A percentile compares a stretch with the other conserved stretches of the same genome.
Evolutionary conservation across 1,140 invertebrate species (phyloP).

Genomic region (Ditylenchus dipsaci): DNA sequence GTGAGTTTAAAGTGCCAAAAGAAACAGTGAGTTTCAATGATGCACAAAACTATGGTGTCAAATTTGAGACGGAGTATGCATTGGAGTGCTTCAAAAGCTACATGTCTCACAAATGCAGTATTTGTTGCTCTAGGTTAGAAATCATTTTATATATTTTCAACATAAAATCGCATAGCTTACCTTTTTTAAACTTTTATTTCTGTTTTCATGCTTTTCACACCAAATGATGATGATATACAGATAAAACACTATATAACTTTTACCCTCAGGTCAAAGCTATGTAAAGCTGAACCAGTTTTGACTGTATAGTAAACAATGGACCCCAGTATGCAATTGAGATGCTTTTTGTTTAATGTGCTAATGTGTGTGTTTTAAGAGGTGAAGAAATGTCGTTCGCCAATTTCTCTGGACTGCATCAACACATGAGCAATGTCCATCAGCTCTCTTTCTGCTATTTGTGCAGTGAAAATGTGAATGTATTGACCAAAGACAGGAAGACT

Average conservation of each 20-base stretch:
- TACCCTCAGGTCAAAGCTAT: too few species aligned
- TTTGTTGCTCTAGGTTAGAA: constrained; percentile 30
- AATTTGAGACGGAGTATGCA: constrained; percentile 40
- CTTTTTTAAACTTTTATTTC: too few species aligned
- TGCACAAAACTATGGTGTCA: constrained; percentile 25
- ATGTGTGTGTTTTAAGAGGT: not conserved
- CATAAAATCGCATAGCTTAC: too few species aligned
- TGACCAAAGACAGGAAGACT: constrained; percentile 41
- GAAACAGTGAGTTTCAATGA: constrained; percentile 17
- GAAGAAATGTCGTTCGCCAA: constrained; percentile 20
- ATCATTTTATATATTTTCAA: too few species aligned
- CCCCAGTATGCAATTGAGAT: too few species aligned
- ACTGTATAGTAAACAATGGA: too few species aligned
- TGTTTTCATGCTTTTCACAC: too few species aligned
- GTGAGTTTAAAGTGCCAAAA: constrained; percentile 9
- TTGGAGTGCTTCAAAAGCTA: constrained; percentile 43
- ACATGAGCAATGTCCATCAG: constrained; percentile 39
- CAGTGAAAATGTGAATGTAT: constrained; percentile 46
- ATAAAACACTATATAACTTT: too few species aligned
- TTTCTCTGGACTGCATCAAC: constrained; percentile 36
- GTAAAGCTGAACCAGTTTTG: too few species aligned
- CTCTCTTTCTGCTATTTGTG: constrained; percentile 49
- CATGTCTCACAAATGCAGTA: constrained; percentile 46
- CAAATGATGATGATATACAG: too few species aligned
- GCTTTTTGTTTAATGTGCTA: not conserved